Evolutionary conservation across 2,888 invertebrate genomes (phyloP), one percentile per base, ranked within the genome.

Genomic region (Penaeus monodon): DNA sequence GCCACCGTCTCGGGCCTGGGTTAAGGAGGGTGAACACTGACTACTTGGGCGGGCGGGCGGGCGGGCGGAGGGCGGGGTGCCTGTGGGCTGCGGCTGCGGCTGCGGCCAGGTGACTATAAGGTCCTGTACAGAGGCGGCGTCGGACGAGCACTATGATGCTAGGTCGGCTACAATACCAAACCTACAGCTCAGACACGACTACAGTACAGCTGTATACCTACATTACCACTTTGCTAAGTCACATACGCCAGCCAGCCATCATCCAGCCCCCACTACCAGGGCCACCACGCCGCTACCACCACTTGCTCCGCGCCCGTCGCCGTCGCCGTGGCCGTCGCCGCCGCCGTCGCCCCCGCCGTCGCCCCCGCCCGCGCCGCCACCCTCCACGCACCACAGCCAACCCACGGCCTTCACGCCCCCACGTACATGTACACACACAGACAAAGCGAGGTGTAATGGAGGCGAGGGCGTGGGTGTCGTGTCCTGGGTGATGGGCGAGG

Each of bases 51-150:
- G 57, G 57, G 57, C 57, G 57, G 49, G 49, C 49, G 49, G 57
- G 57, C 57, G 57, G 57, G 57, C 57, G 57, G 57, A 57, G 57
- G 57, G 57, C 57, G 81, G 68, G 68, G 77, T 44, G 68, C 79
- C 33, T 68, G 63, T 29, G 78, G 82, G 65, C 81, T 82, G 86
- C 81, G 63, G 29, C 57, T 57, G 70, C 70, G n/a, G 49, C 57
- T 78, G 82, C 82, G 86, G 82, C 86, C 65, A 79, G 83, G 83
- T 82, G 82, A 82, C 86, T 87, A 87, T 57, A 77, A 77, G 82
- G 86, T 87, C 86, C 86, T 87, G 86, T 87, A 87, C 86, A 87
- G 82, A 87, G 86, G 86, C 86, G 86, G 86, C 86, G 86, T 87
- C 86, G 86, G 86, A 78, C 86, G 86, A 83, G 86, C 86, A 87